Base-by-base conservation (phyloP, 64 coral and sea anemone species). In the Acropora yongei region DNA sequence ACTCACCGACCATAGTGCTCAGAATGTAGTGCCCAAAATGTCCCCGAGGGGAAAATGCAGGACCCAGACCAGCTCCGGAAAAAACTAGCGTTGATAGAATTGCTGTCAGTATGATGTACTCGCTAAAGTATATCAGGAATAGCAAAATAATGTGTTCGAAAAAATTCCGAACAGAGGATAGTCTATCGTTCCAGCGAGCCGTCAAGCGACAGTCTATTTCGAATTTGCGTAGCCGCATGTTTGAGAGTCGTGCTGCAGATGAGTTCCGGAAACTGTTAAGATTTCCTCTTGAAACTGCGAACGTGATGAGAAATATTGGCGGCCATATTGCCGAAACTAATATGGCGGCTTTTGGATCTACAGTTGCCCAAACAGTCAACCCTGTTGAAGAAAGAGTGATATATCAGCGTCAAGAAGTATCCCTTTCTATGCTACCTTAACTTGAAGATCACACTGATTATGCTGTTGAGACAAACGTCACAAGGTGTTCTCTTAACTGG, bases 1-100 rank as follows among this genome's bases (percentile, higher is more conserved):
- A 96, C 87, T 96, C 90, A 18, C 95, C 95, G 16, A 89, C 77
- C 68, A 90, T 87, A 50, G 82, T 83, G 80, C 95, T 90, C 41
- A 96, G 66, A 47, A 96, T 41, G 68, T 96, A 96, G 63, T 96
- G 91, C 18, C 90, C 89, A 55, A 86, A 96, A 68, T 96, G 73
- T 43, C 81, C 80, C 49, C 95, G 65, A 6, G 91, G 91, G n/a
- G 41, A 61, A 5, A 96, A 89, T 63, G 69, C 86, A 42, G 68
- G 84, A 19, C 91, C 91, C 71, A 53, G 84, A 2, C 89, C 79
- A 6, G 19, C 76, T 41, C 76, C 76, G 1, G 79, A 17, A 82
- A 90, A 96, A 8, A 93, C 87, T 12, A 93, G 47, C 4, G 95
- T 96, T 14, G 91, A 74, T 50, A 96, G 75, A 75, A 96, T 93